phyloP scores from a whole-genome alignment of 2,888 invertebrate genomes.

The Hirtodrosophila cameraria region DNA sequence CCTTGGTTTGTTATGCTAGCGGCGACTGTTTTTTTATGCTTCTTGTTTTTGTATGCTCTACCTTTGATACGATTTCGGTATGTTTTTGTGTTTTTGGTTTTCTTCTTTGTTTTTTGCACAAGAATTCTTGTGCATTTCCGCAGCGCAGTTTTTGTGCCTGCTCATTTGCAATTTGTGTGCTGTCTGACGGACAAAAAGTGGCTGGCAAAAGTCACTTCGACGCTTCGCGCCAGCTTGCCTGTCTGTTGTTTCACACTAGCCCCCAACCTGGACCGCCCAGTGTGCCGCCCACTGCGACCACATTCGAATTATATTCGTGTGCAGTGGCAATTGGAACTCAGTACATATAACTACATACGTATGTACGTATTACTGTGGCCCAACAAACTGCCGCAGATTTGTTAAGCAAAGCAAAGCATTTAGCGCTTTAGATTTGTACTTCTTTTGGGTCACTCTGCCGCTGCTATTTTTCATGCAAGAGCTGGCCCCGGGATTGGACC shows the following conservation, averaged over 20 bases:
- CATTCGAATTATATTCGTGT: constrained; percentile 12
- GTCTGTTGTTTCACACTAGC: constrained; percentile 73
- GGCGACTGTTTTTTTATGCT: constrained; percentile 36
- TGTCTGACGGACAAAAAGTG: constrained; percentile 47
- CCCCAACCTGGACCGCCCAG: constrained; percentile 64
- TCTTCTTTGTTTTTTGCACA: constrained; percentile 53
- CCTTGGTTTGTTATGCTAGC: constrained; percentile 21
- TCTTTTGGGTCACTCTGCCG: constrained; percentile 45
- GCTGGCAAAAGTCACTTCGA: constrained; percentile 62
- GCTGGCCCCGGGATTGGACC: constrained; percentile 38
- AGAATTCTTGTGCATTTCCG: constrained; percentile 77
- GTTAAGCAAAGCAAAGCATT: constrained; percentile 51
- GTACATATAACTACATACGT: too few species aligned
- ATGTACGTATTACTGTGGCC: constrained; percentile 15
- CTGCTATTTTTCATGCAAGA: constrained; percentile 48
- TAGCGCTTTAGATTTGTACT: constrained; percentile 52
- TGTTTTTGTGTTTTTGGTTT: constrained; percentile 24
- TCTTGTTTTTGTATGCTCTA: constrained; percentile 23
- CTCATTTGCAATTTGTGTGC: constrained; percentile 70
- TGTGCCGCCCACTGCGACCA: constrained; percentile 24
- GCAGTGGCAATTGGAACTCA: constrained; percentile 51
- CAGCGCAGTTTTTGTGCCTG: constrained; percentile 58
- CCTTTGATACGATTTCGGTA: constrained; percentile 64
- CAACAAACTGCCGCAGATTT: constrained; percentile 52
- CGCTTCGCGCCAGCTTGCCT: constrained; percentile 71